Base-by-base conservation (phyloP, 2,888 invertebrate genomes). In the Mythimna pallens region DNA sequence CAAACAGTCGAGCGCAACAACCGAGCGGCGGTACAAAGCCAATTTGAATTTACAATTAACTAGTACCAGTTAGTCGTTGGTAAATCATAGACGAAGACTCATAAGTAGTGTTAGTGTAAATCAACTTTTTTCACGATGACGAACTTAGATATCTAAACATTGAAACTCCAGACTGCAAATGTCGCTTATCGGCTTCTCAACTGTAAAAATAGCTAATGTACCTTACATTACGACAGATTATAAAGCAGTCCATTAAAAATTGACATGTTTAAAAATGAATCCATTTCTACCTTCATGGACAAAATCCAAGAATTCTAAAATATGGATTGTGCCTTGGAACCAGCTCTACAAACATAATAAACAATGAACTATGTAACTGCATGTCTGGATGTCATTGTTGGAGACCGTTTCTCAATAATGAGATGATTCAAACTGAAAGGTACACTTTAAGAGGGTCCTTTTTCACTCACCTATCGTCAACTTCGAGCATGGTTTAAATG, bases 21-120 rank as follows among this genome's bases (percentile, higher is more conserved):
- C 40, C 81, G 58, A 78, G 63, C 54, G 81, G 83, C 85, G 84
- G 77, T 85, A 85, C 86, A 86, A 85, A 87, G 82, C 80, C 83
- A 78, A 88, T 89, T 88, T 87, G 77, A 91, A 90, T 90, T 89
- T 89, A 87, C 87, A 89, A 91, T 86, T 86, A 86, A 84, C 83
- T 76, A 66, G 47, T 70, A 64, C 68, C 82, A 88, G 84, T 88
- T 86, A 86, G 81, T 84, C 82, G 83, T 84, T 87, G 86, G 82
- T 52, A 72, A 76, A 69, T 74, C 65, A 61, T 80, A 57, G 59
- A 61, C 62, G 55, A 80, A 68, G 58, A 43, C 34, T 79, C 40
- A 17, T 68, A 77, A 36, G 34, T 65, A 61, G 40, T 55, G 14
- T 22, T 22, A 55, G 43, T 36, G 43, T 61, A 77, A 55, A 52